Evolutionary conservation across 92 coral and sea anemone species (phyloP).

Genomic region (Umimayanthus chanpuru): DNA sequence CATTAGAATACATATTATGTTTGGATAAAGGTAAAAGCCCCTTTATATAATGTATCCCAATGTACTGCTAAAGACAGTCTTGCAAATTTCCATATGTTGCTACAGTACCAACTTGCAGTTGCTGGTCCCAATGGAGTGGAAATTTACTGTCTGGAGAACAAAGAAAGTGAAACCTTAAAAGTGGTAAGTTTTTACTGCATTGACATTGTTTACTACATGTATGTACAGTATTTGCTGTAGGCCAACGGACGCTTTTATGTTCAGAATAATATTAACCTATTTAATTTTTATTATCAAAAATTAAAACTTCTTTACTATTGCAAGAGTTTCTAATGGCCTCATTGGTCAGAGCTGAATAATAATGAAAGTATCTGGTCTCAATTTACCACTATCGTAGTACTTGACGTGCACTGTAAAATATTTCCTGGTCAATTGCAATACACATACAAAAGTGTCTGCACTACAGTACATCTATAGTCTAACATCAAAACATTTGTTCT

Average conservation of each 20-base stretch:
- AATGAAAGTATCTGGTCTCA: too few relatives aligned
- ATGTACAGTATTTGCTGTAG: not conserved
- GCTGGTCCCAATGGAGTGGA: slow-evolving; percentile 95
- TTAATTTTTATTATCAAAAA: too few relatives aligned
- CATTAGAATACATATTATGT: too few relatives aligned
- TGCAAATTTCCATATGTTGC: not conserved
- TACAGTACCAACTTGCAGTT: slow-evolving; percentile 65
- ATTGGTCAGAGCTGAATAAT: too few relatives aligned
- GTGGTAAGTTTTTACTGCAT: slow-evolving; percentile 35
- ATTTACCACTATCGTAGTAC: too few relatives aligned
- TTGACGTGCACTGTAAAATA: not conserved
- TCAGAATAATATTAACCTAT: not conserved
- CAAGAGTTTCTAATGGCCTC: too few relatives aligned
- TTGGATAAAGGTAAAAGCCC: not conserved
- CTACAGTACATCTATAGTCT: too few relatives aligned
- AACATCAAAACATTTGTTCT: too few relatives aligned
- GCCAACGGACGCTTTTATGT: not conserved
- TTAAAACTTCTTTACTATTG: too few relatives aligned
- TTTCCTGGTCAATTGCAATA: too few relatives aligned
- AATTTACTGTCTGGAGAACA: slow-evolving; percentile 50
- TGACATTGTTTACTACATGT: not conserved
- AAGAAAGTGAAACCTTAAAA: slow-evolving; percentile 21
- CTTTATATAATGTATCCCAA: too few relatives aligned
- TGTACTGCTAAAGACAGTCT: not conserved
- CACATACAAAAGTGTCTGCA: too few relatives aligned